Evolutionary conservation across 2,113 vertebrate genomes (phyloP).

Genomic region (Dipodomys merriami): DNA sequence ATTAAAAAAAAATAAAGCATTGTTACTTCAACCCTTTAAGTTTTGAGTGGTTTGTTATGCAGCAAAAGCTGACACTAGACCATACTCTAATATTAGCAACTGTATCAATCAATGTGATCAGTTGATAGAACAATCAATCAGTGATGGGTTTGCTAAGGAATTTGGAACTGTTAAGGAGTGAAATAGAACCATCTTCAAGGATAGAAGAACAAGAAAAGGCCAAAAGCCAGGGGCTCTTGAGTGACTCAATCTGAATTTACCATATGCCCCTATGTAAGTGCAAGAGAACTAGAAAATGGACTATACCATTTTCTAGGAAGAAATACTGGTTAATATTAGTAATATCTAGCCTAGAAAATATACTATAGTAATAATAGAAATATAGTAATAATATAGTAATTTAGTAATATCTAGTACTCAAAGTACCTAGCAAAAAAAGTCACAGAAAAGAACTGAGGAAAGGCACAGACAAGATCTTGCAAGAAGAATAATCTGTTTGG

Average conservation of each 20-base stretch:
- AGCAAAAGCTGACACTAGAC: neutral
- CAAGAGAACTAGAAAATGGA: neutral
- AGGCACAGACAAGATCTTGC: neutral
- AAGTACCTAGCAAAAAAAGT: neutral
- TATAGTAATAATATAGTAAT: too few relatives aligned
- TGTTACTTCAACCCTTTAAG: neutral
- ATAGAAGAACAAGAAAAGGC: neutral
- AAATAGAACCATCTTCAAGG: neutral
- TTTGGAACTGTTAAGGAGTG: neutral
- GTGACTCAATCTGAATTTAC: neutral
- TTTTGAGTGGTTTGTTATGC: neutral
- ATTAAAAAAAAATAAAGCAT: too few relatives aligned
- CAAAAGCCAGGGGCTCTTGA: too few relatives aligned
- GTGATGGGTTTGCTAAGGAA: neutral
- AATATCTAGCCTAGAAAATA: too few relatives aligned
- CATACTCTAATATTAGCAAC: neutral
- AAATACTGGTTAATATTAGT: too few relatives aligned
- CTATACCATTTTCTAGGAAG: too few relatives aligned
- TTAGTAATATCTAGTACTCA: neutral
- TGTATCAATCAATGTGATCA: neutral
- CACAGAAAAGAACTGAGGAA: neutral
- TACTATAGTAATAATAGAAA: too few relatives aligned
- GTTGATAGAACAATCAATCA: too few relatives aligned
- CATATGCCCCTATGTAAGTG: neutral
- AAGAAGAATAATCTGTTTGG: neutral